Evolutionary conservation across 2,888 invertebrate species (phyloP).

Genomic region (Phyto melanocephala): DNA sequence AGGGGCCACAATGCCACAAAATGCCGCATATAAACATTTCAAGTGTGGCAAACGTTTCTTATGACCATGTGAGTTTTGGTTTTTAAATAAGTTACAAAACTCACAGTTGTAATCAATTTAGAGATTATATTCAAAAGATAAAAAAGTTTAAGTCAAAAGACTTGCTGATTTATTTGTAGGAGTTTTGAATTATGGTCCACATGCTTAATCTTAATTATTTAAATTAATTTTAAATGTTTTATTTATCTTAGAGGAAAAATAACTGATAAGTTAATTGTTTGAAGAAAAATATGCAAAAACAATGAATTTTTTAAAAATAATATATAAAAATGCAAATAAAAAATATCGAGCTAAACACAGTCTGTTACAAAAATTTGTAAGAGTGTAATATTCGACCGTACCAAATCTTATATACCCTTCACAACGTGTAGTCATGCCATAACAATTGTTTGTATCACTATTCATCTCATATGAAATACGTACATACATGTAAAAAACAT

Average conservation of each 20-base stretch:
- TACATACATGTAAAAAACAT: too few relatives aligned
- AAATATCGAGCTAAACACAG: too few relatives aligned
- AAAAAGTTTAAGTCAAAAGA: constrained; percentile 5
- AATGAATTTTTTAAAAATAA: too few relatives aligned
- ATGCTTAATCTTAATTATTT: not conserved
- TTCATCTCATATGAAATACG: too few relatives aligned
- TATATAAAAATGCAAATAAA: too few relatives aligned
- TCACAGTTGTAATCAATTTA: constrained; percentile 34
- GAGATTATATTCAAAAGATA: constrained; percentile 38
- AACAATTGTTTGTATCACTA: too few relatives aligned
- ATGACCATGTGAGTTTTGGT: not conserved
- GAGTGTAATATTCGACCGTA: too few relatives aligned
- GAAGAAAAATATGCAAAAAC: too few relatives aligned
- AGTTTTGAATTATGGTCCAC: constrained; percentile 22
- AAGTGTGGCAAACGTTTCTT: not conserved
- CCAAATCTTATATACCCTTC: too few relatives aligned
- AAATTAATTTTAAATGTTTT: not conserved
- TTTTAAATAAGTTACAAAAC: constrained; percentile 39
- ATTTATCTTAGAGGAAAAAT: not conserved
- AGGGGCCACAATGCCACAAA: constrained; percentile 7
- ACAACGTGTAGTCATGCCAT: too few relatives aligned
- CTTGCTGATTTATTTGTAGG: not conserved
- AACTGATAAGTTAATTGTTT: too few relatives aligned
- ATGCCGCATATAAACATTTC: not conserved
- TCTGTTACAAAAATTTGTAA: too few relatives aligned